phyloP scores from a whole-genome alignment of 2,113 vertebrate species.

The Alosa alosa region DNA sequence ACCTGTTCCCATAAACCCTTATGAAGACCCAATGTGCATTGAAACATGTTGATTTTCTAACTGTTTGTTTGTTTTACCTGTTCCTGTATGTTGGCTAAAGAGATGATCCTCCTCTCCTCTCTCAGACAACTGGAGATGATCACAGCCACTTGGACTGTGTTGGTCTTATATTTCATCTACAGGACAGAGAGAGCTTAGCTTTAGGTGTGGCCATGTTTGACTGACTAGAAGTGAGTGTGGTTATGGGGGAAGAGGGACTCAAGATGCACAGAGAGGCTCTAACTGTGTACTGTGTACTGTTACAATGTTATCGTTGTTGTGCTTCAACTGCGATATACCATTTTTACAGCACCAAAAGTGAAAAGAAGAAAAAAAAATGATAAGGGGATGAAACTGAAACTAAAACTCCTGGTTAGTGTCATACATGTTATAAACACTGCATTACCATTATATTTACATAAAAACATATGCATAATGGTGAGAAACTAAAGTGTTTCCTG shows the following conservation, averaged over 20 bases:
- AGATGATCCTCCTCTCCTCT: constrained; percentile 90
- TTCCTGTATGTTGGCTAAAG: constrained; percentile 85
- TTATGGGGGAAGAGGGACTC: background rate
- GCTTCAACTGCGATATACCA: background rate
- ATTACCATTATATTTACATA: background rate
- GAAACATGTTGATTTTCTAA: no score
- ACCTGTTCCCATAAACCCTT: no score
- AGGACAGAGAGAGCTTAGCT: constrained; percentile 23
- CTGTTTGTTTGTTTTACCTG: constrained; percentile 75
- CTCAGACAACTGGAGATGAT: constrained; percentile 89
- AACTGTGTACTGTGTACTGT: background rate
- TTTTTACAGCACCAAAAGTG: background rate
- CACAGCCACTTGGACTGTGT: constrained; percentile 82
- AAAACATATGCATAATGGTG: background rate
- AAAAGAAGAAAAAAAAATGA: background rate
- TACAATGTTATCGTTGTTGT: background rate
- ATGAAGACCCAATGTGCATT: no score
- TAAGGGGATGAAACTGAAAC: background rate
- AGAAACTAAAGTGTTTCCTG: background rate
- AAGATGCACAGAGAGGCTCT: background rate
- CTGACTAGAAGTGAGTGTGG: background rate
- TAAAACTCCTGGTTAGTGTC: background rate
- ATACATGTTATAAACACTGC: background rate
- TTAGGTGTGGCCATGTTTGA: background rate
- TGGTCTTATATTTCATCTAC: constrained; percentile 86